Evolutionary conservation across 2,797 vertebrate genomes (phyloP).

Genomic region (Dryobates pubescens): DNA sequence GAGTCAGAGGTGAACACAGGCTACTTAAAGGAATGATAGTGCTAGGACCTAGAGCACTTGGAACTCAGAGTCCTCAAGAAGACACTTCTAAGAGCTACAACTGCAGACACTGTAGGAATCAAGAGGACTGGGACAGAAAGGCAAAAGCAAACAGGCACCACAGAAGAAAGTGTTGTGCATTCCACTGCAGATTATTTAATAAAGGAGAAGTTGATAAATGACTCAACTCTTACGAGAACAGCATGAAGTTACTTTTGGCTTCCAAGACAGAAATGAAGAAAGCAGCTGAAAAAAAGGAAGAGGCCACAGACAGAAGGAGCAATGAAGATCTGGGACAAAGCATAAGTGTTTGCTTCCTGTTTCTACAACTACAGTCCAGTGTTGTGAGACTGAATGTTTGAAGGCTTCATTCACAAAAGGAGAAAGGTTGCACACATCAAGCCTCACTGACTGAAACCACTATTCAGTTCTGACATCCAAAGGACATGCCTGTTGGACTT

Average conservation of each 20-base stretch:
- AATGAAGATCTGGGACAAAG: slow-evolving; percentile 7
- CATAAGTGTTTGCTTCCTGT: slow-evolving; percentile 18
- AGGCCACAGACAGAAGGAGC: not conserved
- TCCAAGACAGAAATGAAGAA: slow-evolving; percentile 46
- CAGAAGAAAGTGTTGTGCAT: slow-evolving; percentile 10
- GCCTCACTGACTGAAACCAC: not conserved
- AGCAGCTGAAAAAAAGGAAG: slow-evolving; percentile 48
- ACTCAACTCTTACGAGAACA: slow-evolving; percentile 30
- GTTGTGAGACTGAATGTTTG: not conserved
- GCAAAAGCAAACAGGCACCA: not conserved
- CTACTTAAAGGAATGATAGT: not conserved
- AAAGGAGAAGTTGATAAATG: slow-evolving; percentile 22
- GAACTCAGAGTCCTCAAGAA: not conserved
- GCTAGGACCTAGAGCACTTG: not conserved
- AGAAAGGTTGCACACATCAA: not conserved
- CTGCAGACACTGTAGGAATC: not conserved
- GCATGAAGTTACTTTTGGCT: slow-evolving; percentile 18
- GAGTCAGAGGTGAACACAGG: not conserved
- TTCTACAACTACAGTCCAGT: not conserved
- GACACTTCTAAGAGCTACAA: not conserved
- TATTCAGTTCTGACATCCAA: not conserved
- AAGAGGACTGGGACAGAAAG: not conserved
- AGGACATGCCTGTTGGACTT: not conserved
- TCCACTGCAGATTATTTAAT: slow-evolving; percentile 37
- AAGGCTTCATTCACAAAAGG: not conserved